Percentiles rank a stretch among this genome's conserved stretches.
phyloP scores from a whole-genome alignment of 2,797 vertebrate species.

The Sparus aurata region DNA sequence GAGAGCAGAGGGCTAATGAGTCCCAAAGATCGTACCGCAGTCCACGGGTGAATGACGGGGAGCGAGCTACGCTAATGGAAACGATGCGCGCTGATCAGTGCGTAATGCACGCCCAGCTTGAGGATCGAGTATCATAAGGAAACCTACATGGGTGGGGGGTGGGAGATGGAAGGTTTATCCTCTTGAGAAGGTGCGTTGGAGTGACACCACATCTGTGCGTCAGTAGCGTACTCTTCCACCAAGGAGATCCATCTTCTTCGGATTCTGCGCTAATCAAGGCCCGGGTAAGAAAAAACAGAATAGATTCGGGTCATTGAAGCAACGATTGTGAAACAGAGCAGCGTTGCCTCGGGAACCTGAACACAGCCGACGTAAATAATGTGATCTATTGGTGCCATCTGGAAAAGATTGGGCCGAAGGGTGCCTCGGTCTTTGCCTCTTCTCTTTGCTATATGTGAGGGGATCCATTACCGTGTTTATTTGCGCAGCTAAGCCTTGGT shows the following conservation, averaged over 20 bases:
- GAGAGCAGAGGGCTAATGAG: slow-evolving; percentile 76
- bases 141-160: slow-evolving; percentile 53
- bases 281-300: slow-evolving; percentile 41
- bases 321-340: slow-evolving; percentile 78
- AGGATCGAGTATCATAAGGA: slow-evolving; percentile 78
- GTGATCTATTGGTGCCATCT: slow-evolving; percentile 95
- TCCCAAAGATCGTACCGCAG: slow-evolving; percentile 64
- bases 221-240: slow-evolving; percentile 58
- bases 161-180: slow-evolving; percentile 32
- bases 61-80: slow-evolving; percentile 77
- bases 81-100: slow-evolving; percentile 81
- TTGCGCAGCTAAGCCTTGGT: slow-evolving; percentile 88
- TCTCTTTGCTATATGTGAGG: slow-evolving; percentile 67
- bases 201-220: slow-evolving; percentile 82
- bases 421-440: slow-evolving; percentile 80
- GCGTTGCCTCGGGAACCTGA: slow-evolving; percentile 89
- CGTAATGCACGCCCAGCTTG: slow-evolving; percentile 68
- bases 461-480: slow-evolving; percentile 91
- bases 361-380: slow-evolving; percentile 91
- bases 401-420: slow-evolving; percentile 89
- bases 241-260: slow-evolving; percentile 65
- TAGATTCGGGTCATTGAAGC: slow-evolving; percentile 72
- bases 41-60: slow-evolving; percentile 77
- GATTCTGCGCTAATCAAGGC: slow-evolving; percentile 78
- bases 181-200: slow-evolving; percentile 64